phyloP scores from a whole-genome alignment of 2,888 invertebrate genomes.

The Lamellibrachia satsuma region DNA sequence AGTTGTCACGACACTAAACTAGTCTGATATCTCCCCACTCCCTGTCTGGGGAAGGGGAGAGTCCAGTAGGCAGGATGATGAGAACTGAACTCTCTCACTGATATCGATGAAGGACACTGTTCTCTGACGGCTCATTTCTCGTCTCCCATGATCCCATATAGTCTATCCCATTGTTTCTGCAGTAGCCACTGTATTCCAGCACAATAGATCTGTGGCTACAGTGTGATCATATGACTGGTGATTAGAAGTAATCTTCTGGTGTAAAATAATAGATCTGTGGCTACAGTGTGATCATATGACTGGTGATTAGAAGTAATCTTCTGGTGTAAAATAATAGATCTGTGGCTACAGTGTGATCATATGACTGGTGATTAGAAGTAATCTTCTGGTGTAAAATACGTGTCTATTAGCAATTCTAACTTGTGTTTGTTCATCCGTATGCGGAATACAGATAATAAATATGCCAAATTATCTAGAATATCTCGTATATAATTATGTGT shows the following conservation, averaged over 20 bases:
- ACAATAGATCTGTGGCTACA: neutral
- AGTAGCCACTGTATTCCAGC: neutral
- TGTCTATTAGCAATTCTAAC: neutral
- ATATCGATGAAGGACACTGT: neutral
- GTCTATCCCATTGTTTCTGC: neutral
- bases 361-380: neutral
- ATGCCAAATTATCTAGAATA: too few species aligned
- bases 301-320: too few species aligned
- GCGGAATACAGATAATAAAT: too few species aligned
- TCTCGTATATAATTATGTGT: too few species aligned
- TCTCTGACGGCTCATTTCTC: neutral
- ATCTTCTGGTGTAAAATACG: neutral
- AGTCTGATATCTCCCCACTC: neutral
- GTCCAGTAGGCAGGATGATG: neutral
- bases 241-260: too few species aligned
- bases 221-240: neutral
- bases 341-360: too few species aligned
- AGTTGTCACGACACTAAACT: conserved; percentile 48
- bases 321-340: too few species aligned
- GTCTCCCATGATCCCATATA: neutral
- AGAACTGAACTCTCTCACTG: conserved; percentile 17
- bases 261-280: too few species aligned
- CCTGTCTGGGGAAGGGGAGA: neutral
- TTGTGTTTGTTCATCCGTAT: neutral
- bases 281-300: too few species aligned